Evolutionary conservation across 2,113 vertebrate genomes (phyloP), one percentile per base, ranked within the genome.

Genomic region (Colaptes auratus): DNA sequence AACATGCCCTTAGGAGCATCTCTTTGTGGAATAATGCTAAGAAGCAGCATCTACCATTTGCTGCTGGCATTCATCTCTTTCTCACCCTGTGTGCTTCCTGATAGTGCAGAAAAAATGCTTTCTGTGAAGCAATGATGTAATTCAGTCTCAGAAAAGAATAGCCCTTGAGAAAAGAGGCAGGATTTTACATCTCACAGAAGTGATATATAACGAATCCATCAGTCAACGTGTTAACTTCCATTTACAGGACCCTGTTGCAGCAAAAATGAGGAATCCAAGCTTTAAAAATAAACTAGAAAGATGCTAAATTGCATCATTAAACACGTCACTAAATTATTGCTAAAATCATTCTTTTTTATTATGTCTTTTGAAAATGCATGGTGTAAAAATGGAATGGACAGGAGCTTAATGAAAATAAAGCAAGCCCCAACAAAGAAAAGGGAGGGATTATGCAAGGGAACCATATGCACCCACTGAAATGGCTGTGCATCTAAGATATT

Each of bases 81-180:
- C 75, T 95, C 85, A 74, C 35, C 58, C 60, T 80, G 18, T 35
- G 53, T 91, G 33, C 65, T 61, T 94, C 53, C n/a, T 83, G 72
- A 86, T 73, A 86, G n/a, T n/a, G 66, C 72, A 77, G 89, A 93
- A 92, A 12, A 92, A 95, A 93, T 75, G 42, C 72, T 82, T 76
- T 93, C 44, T 86, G 88, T 90, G 70, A 85, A 90, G 73, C 63
- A 79, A 6, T 93, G 88, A 93, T 96, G 88, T 96, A 91, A 95
- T 89, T 92, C 88, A 64, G 55, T 39, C 66, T 90, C 77, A 73
- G 86, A 63, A 82, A 82, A 91, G 44, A 78, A 25, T 28, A 95
- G 31, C 76, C 58, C 61, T 89, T 85, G 42, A 86, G 92, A 86
- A 90, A 96, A 91, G 13, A 79, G 53, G 31, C 73, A 60, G 63